A percentile compares a stretch with the other conserved stretches of the same genome.
These are phyloP conservation scores for Esperia sulphurella DNA, from an alignment of 2,888 invertebrate species.

Conservation along the genomic window DNA sequence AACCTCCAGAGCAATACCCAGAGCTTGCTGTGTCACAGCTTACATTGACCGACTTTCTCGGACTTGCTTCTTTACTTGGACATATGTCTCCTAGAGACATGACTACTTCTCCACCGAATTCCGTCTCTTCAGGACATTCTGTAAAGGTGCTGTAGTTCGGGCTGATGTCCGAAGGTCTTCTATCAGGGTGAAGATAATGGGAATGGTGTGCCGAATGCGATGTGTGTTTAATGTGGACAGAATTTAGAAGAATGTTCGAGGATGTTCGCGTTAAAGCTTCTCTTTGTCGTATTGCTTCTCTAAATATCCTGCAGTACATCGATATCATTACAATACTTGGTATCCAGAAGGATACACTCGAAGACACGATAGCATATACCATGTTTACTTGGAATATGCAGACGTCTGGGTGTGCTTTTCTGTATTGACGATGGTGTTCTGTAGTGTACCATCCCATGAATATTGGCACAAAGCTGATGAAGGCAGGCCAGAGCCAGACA, in stretches of 20 bases:
- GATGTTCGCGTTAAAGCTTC: slow-evolving; percentile 92
- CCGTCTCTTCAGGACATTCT: slow-evolving; percentile 70
- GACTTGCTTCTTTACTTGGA: slow-evolving; percentile 71
- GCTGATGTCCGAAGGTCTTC: slow-evolving; percentile 69
- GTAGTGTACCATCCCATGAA: slow-evolving; percentile 98
- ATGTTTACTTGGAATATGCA: slow-evolving; percentile 93
- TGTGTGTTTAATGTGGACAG: slow-evolving; percentile 89
- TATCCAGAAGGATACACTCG: slow-evolving; percentile 95
- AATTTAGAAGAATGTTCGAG: slow-evolving; percentile 90
- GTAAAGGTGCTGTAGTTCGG: slow-evolving; percentile 75
- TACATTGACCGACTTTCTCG: slow-evolving; percentile 69
- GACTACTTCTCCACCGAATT: slow-evolving; percentile 62
- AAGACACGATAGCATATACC: slow-evolving; percentile 92
- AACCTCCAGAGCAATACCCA: slow-evolving; percentile 73
- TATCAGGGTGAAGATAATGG: slow-evolving; percentile 66
- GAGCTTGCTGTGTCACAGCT: slow-evolving; percentile 75
- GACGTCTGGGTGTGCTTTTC: slow-evolving; percentile 83
- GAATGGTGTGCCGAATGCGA: slow-evolving; percentile 85
- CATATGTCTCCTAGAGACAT: slow-evolving; percentile 67
- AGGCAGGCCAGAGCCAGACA: slow-evolving; percentile 95
- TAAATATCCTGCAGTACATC: slow-evolving; percentile 92
- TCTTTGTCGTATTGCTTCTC: slow-evolving; percentile 90
- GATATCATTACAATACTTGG: slow-evolving; percentile 95
- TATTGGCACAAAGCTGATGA: slow-evolving; percentile 96
- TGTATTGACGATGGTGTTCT: slow-evolving; percentile 83